Percentiles rank a stretch among this genome's conserved stretches.
Evolutionary conservation across 2,113 vertebrate genomes (phyloP).

Genomic region (Tragelaphus strepsiceros): DNA sequence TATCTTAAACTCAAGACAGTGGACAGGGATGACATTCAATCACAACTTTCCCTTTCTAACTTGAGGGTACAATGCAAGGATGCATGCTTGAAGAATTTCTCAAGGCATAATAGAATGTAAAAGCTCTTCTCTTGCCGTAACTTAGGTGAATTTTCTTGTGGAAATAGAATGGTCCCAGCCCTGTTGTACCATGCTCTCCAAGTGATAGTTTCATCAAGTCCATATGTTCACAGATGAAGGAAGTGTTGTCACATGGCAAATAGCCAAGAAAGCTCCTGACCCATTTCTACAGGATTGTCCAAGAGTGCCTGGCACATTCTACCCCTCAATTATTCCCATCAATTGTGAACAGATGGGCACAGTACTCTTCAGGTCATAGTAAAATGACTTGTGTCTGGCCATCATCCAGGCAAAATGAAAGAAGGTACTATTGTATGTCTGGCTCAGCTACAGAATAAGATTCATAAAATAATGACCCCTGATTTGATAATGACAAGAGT

Average conservation of each 20-base stretch:
- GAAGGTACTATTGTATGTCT: conserved; percentile 44
- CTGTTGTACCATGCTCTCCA: neutral
- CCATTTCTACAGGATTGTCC: conserved; percentile 30
- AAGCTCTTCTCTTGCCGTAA: neutral
- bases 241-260: conserved; percentile 51
- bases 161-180: conserved; percentile 9
- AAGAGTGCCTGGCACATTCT: conserved; percentile 53
- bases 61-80: neutral
- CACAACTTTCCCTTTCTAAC: neutral
- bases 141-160: conserved; percentile 24
- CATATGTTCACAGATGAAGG: conserved; percentile 58
- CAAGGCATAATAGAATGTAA: neutral
- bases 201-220: conserved; percentile 62
- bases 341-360: conserved; percentile 68
- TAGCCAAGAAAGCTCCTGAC: conserved; percentile 25
- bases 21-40: neutral
- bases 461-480: conserved; percentile 56
- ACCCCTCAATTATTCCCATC: conserved; percentile 44
- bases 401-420: conserved; percentile 63
- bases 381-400: conserved; percentile 58
- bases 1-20: neutral
- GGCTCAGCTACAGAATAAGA: conserved; percentile 24
- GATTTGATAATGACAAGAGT: conserved; percentile 36
- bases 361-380: conserved; percentile 55
- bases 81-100: neutral